A percentile compares a stretch with the other conserved stretches of the same genome.
Conservation (phyloP, 2,113 vertebrate genomes). For the Ptilorrhoa leucosticta region DNA sequence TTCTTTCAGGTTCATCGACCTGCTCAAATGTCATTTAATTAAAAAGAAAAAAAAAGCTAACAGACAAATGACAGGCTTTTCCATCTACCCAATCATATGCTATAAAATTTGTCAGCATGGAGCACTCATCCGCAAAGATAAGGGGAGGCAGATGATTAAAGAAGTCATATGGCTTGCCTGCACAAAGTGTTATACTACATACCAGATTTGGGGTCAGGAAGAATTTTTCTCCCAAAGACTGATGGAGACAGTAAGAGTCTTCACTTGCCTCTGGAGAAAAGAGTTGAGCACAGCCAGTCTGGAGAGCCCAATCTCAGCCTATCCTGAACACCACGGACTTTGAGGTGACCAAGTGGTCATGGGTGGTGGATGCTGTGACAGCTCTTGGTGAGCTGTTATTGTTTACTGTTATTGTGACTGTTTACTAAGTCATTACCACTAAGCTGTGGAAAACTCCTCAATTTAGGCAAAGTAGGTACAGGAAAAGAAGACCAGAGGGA, state of each 20-base stretch:
- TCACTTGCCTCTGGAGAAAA: neutral
- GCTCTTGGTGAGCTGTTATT: neutral
- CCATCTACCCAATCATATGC: neutral
- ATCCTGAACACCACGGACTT: neutral
- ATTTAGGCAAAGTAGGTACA: neutral
- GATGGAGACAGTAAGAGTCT: neutral
- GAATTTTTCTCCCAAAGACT: neutral
- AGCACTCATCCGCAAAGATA: neutral
- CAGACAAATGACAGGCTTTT: neutral
- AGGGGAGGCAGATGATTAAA: neutral
- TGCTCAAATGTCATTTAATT: conserved; percentile 2
- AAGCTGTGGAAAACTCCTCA: neutral
- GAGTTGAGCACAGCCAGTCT: neutral
- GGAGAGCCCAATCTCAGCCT: neutral
- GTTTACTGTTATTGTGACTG: neutral
- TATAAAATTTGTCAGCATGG: neutral
- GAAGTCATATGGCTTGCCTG: neutral
- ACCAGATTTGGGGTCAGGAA: neutral
- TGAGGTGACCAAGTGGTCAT: neutral
- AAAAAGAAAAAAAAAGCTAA: neutral
- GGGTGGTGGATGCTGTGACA: neutral
- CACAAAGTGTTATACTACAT: neutral
- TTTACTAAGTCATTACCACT: neutral
- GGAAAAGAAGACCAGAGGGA: neutral
- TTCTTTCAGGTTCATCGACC: neutral